Evolutionary conservation across 64 coral and sea anemone species (phyloP), one percentile per base, ranked within the genome.

Genomic region (Montipora cactus): DNA sequence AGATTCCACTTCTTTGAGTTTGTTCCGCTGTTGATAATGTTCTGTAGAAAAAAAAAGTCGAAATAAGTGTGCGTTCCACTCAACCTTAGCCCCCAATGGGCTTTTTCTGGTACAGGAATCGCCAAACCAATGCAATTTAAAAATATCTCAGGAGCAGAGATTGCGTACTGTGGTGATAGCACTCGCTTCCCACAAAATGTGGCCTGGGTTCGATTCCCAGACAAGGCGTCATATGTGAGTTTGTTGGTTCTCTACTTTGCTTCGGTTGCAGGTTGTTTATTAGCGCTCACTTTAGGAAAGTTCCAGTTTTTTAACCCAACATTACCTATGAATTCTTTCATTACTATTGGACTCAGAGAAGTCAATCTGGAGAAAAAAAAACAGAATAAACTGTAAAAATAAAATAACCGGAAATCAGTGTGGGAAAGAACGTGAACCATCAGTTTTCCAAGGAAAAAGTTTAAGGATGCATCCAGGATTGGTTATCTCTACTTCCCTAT

Each of bases 281-380:
- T 37, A 37, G 37, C 1, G 37, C 37, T 37, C 37, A 37, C 53
- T 57, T 57, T 57, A 11, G 11, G 53, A 11, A 64, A 16, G 7
- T 15, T 15, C 0, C 13, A 16, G 4, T 64, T 12, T 14, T 12
- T 4, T 2, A 10, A 2, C 37, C 37, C 37, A 2, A 74, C 20
- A 89, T 94, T 99, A 99, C 98, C 98, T 76, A 99, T 94, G 37
- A 99, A 99, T 59, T 96, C 95, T 67, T 96, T 99, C 98, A 99
- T 99, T 4, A 96, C 95, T 70, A 99, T 96, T 8, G 98, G 90
- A 79, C 95, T 99, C 22, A 99, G 81, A 77, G 95, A 99, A 37
- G 95, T 94, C n/a, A 99, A 89, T 49, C 98, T 99, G 76, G 28
- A 87, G 80, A 64, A 47, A 90, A 78, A 69, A 59, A 22, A 67